Base-by-base conservation (phyloP, 2,888 invertebrate genomes). In the Leucophenga montana region DNA sequence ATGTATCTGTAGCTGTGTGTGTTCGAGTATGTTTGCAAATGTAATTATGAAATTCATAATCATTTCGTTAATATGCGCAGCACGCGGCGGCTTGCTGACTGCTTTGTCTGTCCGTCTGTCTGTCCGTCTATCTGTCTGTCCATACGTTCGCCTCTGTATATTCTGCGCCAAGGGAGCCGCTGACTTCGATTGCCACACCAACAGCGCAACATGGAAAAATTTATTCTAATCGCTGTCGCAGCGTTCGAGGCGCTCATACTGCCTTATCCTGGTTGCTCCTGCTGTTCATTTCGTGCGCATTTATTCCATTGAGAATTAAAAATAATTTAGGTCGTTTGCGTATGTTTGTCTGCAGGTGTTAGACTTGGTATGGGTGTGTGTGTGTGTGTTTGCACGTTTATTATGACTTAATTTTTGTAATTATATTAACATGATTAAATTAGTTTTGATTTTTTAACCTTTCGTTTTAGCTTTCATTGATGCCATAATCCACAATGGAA, bases 11-110 rank as follows among this genome's bases (percentile, higher is more conserved):
- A 5, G 33, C 11, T 39, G 11, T 11, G 50, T 33, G 13, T 54
- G 9, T 56, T 13, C 14, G 22, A 8, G 11, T 64, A 16, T 46
- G 53, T 62, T 22, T 56, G 61, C 16, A 61, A 64, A 67, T 70
- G 78, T 83, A 84, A 84, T 83, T 83, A 83, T 83, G 82, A 79
- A 82, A 81, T 82, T 83, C 80, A 82, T 82, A 84, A 83, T 83
- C 81, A 84, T 83, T 84, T 77, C 77, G 78, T 83, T 84, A 84
- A 84, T 84, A 84, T 84, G 78, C 83, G 75, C 75, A 77, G 75
- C 83, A 84, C 82, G 84, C 78, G 75, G 75, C 39, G 39, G 74
- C 70, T 74, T 75, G 75, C 69, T 68, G 70, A 27, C 27, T 18
- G 20, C 27, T 14, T 48, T 46, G 22, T 22, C 46, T 44, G 44